Percentiles rank a stretch among this genome's conserved stretches.
Conservation (phyloP, 1,140 invertebrate species). For the Pseudomyrmex dendroicus region DNA sequence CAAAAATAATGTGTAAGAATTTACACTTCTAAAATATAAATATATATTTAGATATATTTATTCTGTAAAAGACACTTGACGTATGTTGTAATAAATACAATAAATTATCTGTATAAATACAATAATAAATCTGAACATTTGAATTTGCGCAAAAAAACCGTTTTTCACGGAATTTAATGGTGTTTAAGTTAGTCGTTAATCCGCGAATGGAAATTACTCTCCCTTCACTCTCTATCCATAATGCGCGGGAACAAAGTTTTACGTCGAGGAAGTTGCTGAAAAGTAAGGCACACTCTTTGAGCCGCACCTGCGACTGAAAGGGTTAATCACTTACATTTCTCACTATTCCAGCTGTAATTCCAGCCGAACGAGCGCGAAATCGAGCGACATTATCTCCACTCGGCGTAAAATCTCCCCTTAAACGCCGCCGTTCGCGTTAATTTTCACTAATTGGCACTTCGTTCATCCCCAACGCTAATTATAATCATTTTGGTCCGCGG, state of each 20-base stretch:
- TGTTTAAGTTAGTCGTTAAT: no score
- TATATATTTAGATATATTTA: no score
- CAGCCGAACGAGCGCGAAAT: conserved; percentile 15
- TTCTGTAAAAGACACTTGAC: background rate
- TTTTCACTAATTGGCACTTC: conserved; percentile 69
- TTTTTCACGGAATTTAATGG: conserved; percentile 16
- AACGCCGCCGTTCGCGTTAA: conserved; percentile 29
- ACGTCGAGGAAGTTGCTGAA: background rate
- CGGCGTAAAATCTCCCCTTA: background rate
- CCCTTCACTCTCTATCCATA: no score
- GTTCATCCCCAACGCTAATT: conserved; percentile 43
- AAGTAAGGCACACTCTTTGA: background rate
- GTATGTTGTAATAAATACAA: background rate
- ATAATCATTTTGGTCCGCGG: conserved; percentile 46
- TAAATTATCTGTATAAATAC: no score
- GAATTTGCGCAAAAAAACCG: background rate
- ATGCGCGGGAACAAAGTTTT: background rate
- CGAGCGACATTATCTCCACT: conserved; percentile 12
- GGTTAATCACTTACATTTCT: conserved; percentile 44
- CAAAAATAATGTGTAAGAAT: no score
- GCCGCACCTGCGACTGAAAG: conserved; percentile 11
- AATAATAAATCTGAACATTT: background rate
- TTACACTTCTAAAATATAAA: no score
- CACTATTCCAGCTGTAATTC: conserved; percentile 5
- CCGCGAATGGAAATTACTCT: no score